Evolutionary conservation across 2,888 invertebrate genomes (phyloP), one percentile per base, ranked within the genome.

Genomic region (Metallyticus violacea): DNA sequence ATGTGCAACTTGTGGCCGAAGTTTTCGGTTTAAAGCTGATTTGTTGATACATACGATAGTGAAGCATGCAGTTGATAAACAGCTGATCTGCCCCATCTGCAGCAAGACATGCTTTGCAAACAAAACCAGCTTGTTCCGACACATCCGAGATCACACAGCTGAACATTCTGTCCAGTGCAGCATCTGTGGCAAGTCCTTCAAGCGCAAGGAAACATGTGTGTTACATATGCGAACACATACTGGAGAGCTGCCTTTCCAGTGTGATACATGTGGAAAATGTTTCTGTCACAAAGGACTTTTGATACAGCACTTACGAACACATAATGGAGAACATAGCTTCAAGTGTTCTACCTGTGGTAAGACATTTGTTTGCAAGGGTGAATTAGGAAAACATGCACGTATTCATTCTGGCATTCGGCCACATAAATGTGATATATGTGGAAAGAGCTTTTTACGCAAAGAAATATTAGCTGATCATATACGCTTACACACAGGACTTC

Each of bases 61-160:
- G 40, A 22, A 62, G 40, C 40, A 62, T 6, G 40, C 40, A 1
- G 40, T 62, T 4, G 40, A 62, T 15, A 6, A 62, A 3, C 15
- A 4, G 40, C 15, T 62, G 40, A 0, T 62, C 15, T 62, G 40
- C 6, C 40, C 40, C 40, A 62, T 62, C 15, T 62, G 40, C 15
- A 62, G 40, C 40, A 62, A 62, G 40, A 15, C 40, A 4, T 7
- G 9, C 40, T 62, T 62, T 22, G 9, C 40, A 15, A 62, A 62
- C 40, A 62, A 22, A 15, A 22, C 15, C 3, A 62, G 40, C 93
- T 94, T 89, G 89, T 90, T 90, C 6, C 40, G 40, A 3, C 40
- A 62, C 40, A 62, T 62, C 40, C 40, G 40, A 4, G 40, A 62
- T 22, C 40, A 62, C 40, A 62, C 40, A 3, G 40, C 40, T 0